Conservation (phyloP, 2,113 vertebrate genomes). For the human region GRCh38 chr2:81894501-81895000, state of each 20-base stretch:
- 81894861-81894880: neutral
- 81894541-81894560: slow-evolving; percentile 47
- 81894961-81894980: neutral
- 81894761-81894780: slow-evolving; percentile 80
- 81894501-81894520: neutral
- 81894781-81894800: slow-evolving; percentile 86
- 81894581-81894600: slow-evolving; percentile 2
- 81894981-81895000: neutral
- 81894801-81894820: slow-evolving; percentile 83
- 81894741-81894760: slow-evolving; percentile 35
- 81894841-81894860: neutral
- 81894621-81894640: slow-evolving; percentile 41
- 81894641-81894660: slow-evolving; percentile 27
- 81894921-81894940: neutral
- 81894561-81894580: neutral
- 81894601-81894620: neutral
- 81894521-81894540: slow-evolving; percentile 1
- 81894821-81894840: slow-evolving; percentile 72
- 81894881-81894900: neutral
- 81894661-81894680: slow-evolving; percentile 1
- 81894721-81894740: slow-evolving; percentile 28
- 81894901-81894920: neutral
- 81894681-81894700: slow-evolving; percentile 53
- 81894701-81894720: slow-evolving; percentile 47
- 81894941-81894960: neutral